Conservation (phyloP, 2,888 invertebrate species). For the Patella pellucida region DNA sequence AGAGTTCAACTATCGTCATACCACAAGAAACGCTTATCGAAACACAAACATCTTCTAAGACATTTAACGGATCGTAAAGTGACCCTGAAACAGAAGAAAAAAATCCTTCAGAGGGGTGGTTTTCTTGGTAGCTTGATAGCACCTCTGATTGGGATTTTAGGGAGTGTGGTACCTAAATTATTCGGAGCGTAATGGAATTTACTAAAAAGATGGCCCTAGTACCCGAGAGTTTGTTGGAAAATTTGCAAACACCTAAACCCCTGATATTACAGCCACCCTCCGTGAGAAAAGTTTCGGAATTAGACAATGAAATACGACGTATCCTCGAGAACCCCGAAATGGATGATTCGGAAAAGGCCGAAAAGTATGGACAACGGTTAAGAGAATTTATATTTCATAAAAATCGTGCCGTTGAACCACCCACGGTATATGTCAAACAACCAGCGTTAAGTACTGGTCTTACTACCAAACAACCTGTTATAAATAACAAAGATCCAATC, state of each 20-base stretch:
- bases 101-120: constrained; percentile 14
- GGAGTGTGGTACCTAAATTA: neutral
- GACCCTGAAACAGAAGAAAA: neutral
- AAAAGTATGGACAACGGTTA: neutral
- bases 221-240: neutral
- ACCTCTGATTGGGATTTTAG: neutral
- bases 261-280: neutral
- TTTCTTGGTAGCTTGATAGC: neutral
- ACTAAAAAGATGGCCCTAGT: neutral
- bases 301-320: neutral
- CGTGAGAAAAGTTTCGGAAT: neutral
- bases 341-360: neutral
- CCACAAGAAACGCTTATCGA: constrained; percentile 13
- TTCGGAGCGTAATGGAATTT: neutral
- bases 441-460: too few relatives aligned
- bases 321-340: neutral
- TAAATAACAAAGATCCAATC: too few relatives aligned
- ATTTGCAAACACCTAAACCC: neutral
- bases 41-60: constrained; percentile 6
- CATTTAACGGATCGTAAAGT: neutral
- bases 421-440: neutral
- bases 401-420: neutral
- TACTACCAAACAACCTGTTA: too few relatives aligned
- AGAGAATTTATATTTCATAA: neutral
- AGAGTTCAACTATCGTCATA: constrained; percentile 12